Conservation (phyloP, 1,140 invertebrate species). For the Drosophila yakuba region DNA sequence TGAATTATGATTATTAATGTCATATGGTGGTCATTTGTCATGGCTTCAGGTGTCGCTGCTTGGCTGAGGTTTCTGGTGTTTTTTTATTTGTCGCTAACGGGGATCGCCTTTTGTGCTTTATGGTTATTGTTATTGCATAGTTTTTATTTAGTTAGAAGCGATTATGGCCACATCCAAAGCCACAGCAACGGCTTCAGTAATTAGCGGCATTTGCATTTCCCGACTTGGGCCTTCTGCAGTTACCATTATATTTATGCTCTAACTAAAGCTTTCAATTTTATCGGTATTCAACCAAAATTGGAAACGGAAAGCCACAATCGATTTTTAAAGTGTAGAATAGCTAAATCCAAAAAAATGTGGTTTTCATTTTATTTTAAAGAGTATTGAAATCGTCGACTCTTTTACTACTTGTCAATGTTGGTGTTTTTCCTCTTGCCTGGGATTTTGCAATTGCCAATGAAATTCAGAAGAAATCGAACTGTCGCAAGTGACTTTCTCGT, state of each 20-base stretch:
- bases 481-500: constrained; percentile 27
- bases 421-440: constrained; percentile 23
- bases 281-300: too few species aligned
- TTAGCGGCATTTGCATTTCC: constrained; percentile 81
- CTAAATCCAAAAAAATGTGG: too few species aligned
- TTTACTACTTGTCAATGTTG: constrained; percentile 9
- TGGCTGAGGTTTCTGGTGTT: constrained; percentile 1
- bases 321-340: not conserved
- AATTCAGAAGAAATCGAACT: constrained; percentile 75
- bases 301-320: not conserved
- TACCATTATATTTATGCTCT: constrained; percentile 12
- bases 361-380: not conserved
- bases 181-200: constrained; percentile 56
- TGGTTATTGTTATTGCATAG: constrained; percentile 72
- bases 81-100: constrained; percentile 23
- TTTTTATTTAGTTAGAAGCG: constrained; percentile 74
- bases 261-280: too few species aligned
- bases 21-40: constrained; percentile 76
- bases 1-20: constrained; percentile 82
- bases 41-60: constrained; percentile 45
- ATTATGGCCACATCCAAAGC: constrained; percentile 69
- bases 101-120: constrained; percentile 66
- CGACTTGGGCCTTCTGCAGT: constrained; percentile 41
- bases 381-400: constrained; percentile 16
- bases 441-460: constrained; percentile 69